Evolutionary conservation across 2,888 invertebrate species (phyloP).

Genomic region (Meganola albula): DNA sequence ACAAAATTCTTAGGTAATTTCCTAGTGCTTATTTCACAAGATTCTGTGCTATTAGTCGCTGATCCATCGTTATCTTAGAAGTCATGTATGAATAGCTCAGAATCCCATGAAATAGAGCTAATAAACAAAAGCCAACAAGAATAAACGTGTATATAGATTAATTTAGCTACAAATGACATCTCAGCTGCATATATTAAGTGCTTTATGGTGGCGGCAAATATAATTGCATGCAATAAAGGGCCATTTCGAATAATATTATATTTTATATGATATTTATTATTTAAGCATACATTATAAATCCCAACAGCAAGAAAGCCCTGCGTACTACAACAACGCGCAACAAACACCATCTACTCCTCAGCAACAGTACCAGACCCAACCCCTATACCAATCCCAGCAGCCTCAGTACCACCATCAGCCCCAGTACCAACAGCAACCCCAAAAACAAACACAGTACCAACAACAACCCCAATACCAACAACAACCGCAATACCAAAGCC

Average conservation of each 20-base stretch:
- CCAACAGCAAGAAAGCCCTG: constrained; percentile 63
- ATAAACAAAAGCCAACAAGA: no score
- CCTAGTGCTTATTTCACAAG: no score
- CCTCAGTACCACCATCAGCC: constrained; percentile 42
- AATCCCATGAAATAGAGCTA: no score
- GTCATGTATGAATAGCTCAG: no score
- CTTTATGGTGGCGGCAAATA: constrained; percentile 45
- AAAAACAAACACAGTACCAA: constrained; percentile 33
- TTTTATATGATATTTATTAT: constrained; percentile 26
- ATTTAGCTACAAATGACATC: constrained; percentile 37
- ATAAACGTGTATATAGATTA: constrained; percentile 36
- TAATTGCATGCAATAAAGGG: constrained; percentile 43
- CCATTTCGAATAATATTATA: constrained; percentile 21
- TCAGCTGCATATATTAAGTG: constrained; percentile 58
- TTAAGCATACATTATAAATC: constrained; percentile 45
- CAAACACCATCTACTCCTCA: constrained; percentile 44
- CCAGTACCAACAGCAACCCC: constrained; percentile 54
- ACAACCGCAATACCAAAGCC: constrained; percentile 39
- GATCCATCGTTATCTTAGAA: no score
- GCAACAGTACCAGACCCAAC: constrained; percentile 33
- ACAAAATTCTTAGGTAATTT: constrained; percentile 8
- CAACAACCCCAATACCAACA: constrained; percentile 29
- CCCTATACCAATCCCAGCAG: no score
- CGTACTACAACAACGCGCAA: constrained; percentile 70
- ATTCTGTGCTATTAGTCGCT: no score